Evolutionary conservation across 2,113 vertebrate species (phyloP).

Genomic region (Bombycilla garrulus): DNA sequence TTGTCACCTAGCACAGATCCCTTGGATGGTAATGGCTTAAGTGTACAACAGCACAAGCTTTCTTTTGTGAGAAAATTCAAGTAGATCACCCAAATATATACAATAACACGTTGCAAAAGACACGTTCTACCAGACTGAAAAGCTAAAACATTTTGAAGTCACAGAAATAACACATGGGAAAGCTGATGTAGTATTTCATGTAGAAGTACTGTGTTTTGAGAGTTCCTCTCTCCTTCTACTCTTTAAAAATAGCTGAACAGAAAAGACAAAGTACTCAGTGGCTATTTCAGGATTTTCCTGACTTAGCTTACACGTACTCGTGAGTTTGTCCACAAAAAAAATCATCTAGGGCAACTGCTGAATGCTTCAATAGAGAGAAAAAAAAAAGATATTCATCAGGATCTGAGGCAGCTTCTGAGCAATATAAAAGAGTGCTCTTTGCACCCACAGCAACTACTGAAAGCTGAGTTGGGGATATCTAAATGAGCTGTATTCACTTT

Average conservation of each 20-base stretch:
- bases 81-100: background rate
- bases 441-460: background rate
- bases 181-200: background rate
- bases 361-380: background rate
- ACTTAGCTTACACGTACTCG: background rate
- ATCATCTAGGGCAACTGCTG: background rate
- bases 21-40: background rate
- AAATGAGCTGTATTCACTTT: background rate
- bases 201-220: background rate
- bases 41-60: background rate
- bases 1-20: background rate
- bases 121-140: background rate
- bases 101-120: background rate
- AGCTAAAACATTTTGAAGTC: background rate
- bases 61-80: background rate
- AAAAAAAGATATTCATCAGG: background rate
- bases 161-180: background rate
- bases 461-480: background rate
- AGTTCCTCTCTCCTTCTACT: background rate
- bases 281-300: slow-evolving; percentile 2
- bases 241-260: background rate
- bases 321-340: background rate
- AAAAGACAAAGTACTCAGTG: background rate
- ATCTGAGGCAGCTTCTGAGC: background rate
- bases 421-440: background rate